Base-by-base conservation (phyloP, 2,888 invertebrate species). In the Gerris lacustris region DNA sequence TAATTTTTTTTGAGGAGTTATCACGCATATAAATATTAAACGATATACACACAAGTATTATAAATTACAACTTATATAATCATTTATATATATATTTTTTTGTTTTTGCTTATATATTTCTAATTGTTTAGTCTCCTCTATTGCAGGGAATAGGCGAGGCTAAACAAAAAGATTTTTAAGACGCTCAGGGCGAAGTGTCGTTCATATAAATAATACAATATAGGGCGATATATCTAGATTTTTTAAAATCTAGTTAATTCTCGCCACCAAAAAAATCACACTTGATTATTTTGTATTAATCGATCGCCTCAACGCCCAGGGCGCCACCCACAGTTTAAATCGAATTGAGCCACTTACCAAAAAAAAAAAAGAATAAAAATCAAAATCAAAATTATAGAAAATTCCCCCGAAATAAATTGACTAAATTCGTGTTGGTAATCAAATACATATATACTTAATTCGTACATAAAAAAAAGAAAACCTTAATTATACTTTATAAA, bases 361-460 rank as follows among this genome's bases (percentile, higher is more conserved):
- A 68, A 55, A 67, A 67, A 68, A 55, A 55, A 55, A 15, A 55
- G 15, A 15, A 55, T 55, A 11, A 68, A 71, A 71, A 62, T 71
- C 66, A n/a, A 31, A 31, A 31, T 31, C 31, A 31, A 31, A 31
- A 31, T 31, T 31, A 31, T 31, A 31, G 31, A 31, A 31, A 31
- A n/a, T 64, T 64, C 31, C 64, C 64, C 64, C 17, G 31, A 64
- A 64, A 15, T 17, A 31, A 67, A n/a, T 67, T 72, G 71, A 72
- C 72, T 72, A 70, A 71, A 68, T 64, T 72, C 67, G 71, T 71
- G 70, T 67, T 74, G 74, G 74, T 74, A 74, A 74, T 74, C 73
- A 74, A 74, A 73, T 73, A 31, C 4, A 74, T 74, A 31, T 31
- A 74, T 74, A 74, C 74, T 74, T 73, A 73, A 70, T 70, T 73